Evolutionary conservation across 2,797 vertebrate genomes (phyloP), one percentile per base, ranked within the genome.

Genomic region (Premnoplex brunnescens): DNA sequence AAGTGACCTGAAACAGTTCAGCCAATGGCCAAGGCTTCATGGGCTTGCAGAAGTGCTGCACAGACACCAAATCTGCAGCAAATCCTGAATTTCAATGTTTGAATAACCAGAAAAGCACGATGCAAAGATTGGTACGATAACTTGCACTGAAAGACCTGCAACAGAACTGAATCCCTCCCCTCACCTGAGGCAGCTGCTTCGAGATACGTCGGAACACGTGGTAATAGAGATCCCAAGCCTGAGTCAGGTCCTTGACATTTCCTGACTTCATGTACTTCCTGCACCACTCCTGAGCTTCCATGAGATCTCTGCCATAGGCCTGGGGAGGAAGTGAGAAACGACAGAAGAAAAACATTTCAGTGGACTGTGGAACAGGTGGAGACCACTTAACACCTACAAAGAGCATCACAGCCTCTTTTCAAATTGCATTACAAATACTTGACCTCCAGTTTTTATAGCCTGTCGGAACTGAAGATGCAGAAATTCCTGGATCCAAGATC

Each of bases 211-310:
- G 98, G 98, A 99, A 99, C 34, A 99, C 99, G 0, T 99, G 99
- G 87, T 99, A 99, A 95, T 99, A 99, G 75, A 99, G 99, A 92
- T 99, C 99, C 99, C 99, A 99, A 76, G 99, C 99, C 95, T 99
- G 99, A 1, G 99, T 99, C 82, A 99, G 98, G 96, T 99, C 99
- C 97, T 99, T 99, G 58, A 99, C 99, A 0, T 99, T 99, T 60
- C 99, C 99, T 4, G 99, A 99, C 52, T 99, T 99, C 99, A 99
- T 99, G 97, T 99, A 99, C 95, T 99, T 99, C 95, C 99, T 97
- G 96, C 99, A 99, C 99, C 99, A 99, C 74, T 99, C 99, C 77
- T 99, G 99, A 41, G 99, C 99, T 97, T 99, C 99, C 99, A 99
- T 99, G 76, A 99, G 96, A 94, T 99, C 99, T 95, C 99, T 98